Evolutionary conservation across 2,888 invertebrate species (phyloP), one percentile per base, ranked within the genome.

Genomic region (Drosophila ezoana): DNA sequence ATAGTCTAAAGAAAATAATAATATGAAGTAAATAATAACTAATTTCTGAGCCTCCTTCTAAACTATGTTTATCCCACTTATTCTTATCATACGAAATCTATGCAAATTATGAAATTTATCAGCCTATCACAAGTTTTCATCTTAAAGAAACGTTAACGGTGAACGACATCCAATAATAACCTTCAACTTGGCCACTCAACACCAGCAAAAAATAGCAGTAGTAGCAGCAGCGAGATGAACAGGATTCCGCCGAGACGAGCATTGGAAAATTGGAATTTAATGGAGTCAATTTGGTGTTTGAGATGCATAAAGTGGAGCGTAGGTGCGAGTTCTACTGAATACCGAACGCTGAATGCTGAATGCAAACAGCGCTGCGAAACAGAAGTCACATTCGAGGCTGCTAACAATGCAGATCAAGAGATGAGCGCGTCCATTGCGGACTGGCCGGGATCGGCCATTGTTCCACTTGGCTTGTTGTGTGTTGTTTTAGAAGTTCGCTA

Each of bases 341-440:
- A 28, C 14, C 16, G 41, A 60, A 32, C 57, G 35, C 23, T n/a
- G 59, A 48, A 54, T 43, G 53, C 28, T 58, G 73, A 81, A 85
- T 74, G 79, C 82, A 67, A 75, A 79, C 8, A 8, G 8, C 28
- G 28, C 28, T 28, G 28, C 28, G 8, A 28, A 28, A 28, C 72
- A 67, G 60, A 64, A 81, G 78, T 75, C 66, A 60, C 38, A 66
- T 65, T 65, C 72, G 54, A 57, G 40, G 67, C 76, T 54, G 82
- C 84, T 89, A 89, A 89, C 84, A 85, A 85, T 85, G 84, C 84
- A 85, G 84, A 89, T 85, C 84, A 89, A 85, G 89, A 85, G 84
- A 84, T 84, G 84, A 84, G 79, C 71, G 78, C 70, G 52, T 74
- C 89, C 84, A 86, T 89, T 77, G 81, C 84, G 53, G 48, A 64